A percentile compares a stretch with the other conserved stretches of the same genome.
phyloP scores from a whole-genome alignment of 2,113 vertebrate genomes.

The Penelope pileata region DNA sequence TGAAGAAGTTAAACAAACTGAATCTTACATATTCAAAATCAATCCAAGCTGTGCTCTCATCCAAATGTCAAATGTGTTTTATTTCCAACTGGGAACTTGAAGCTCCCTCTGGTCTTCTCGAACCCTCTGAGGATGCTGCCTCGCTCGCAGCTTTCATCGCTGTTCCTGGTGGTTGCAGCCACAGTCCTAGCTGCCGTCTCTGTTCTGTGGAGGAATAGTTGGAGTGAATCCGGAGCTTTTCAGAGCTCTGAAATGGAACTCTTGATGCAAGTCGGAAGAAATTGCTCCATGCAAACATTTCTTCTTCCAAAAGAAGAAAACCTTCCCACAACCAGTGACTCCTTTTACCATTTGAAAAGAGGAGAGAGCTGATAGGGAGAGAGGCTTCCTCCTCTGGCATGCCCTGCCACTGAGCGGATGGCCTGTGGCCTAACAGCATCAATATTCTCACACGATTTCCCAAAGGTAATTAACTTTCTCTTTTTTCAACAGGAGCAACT shows the following conservation, averaged over 20 bases:
- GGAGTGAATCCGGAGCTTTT: neutral
- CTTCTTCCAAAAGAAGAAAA: neutral
- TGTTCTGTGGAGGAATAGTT: neutral
- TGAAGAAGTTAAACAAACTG: neutral
- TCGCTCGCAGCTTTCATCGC: neutral
- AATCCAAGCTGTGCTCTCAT: neutral
- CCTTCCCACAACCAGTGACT: neutral
- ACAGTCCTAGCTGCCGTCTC: accelerated
- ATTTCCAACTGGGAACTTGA: neutral
- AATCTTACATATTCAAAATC: neutral
- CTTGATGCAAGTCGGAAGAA: neutral
- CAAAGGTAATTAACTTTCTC: neutral
- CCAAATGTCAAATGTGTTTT: neutral
- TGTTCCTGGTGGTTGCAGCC: neutral
- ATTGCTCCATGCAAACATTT: neutral
- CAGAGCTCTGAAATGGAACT: neutral
- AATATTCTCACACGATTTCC: neutral
- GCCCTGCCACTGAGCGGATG: neutral
- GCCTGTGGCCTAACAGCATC: neutral
- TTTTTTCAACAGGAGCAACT: conserved; percentile 88
- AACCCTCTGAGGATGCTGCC: accelerated
- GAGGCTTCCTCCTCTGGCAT: neutral
- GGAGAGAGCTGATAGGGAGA: neutral
- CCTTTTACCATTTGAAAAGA: neutral
- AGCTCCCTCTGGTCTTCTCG: neutral